Percentiles rank a stretch among this genome's conserved stretches.
These are phyloP conservation scores for Toxotes chatareus DNA, from an alignment of 2,113 vertebrate species.

Conservation along the genomic window DNA sequence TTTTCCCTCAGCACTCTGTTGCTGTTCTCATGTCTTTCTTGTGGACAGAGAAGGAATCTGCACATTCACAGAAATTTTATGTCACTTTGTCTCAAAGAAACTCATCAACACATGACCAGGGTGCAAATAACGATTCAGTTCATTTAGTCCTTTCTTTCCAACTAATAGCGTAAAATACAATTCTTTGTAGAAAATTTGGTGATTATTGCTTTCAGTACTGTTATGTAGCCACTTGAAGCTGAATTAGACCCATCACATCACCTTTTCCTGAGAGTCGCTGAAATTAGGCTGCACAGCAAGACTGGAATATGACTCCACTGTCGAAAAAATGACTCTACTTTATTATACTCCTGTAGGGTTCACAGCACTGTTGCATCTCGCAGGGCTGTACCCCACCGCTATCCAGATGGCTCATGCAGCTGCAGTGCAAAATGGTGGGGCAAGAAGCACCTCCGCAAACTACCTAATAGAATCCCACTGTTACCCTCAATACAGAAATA, in stretches of 20 bases:
- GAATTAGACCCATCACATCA: slow-evolving; percentile 41
- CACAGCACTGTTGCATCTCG: slow-evolving; percentile 41
- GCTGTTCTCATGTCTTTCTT: neutral
- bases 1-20: neutral
- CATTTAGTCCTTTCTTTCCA: slow-evolving; percentile 11
- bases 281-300: slow-evolving; percentile 52
- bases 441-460: slow-evolving; percentile 24
- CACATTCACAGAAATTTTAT: neutral
- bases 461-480: slow-evolving; percentile 15
- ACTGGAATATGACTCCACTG: slow-evolving; percentile 1
- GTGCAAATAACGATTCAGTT: neutral
- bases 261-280: slow-evolving; percentile 24
- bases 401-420: slow-evolving; percentile 49
- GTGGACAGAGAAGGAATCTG: neutral
- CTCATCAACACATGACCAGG: neutral
- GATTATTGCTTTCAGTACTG: slow-evolving; percentile 38
- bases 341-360: slow-evolving; percentile 46
- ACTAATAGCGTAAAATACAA: slow-evolving; percentile 20
- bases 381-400: slow-evolving; percentile 30
- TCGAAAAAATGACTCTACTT: neutral
- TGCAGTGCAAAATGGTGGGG: slow-evolving; percentile 32
- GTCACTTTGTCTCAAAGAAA: slow-evolving; percentile 2
- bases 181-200: slow-evolving; percentile 42
- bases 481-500: slow-evolving; percentile 39
- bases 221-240: slow-evolving; percentile 44